Evolutionary conservation across 2,113 vertebrate genomes (phyloP).

Genomic region (Columbina picui): DNA sequence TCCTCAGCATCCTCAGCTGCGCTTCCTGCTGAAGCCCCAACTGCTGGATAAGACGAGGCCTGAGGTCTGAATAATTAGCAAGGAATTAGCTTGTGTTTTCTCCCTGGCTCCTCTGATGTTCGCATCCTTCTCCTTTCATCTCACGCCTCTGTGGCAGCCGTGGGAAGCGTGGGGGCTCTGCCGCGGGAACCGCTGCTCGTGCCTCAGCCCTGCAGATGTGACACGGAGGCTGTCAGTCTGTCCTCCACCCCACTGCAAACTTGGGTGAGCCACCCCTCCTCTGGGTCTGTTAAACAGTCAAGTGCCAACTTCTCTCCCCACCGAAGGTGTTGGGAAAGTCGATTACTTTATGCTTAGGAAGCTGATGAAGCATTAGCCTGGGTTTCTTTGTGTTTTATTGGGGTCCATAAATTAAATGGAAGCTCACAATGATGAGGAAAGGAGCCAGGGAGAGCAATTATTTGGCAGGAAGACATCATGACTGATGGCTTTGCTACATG

Average conservation of each 20-base stretch:
- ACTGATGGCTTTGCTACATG: not conserved
- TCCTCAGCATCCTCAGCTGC: not conserved
- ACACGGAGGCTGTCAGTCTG: accelerated
- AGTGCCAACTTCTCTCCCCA: not conserved
- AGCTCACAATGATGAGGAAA: not conserved
- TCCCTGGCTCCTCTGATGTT: not conserved
- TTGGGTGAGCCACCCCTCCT: not conserved
- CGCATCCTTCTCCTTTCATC: conserved; percentile 39
- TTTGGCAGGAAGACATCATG: not conserved
- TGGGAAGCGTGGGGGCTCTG: not conserved
- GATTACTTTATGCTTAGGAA: not conserved
- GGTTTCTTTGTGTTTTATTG: not conserved
- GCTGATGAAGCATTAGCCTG: not conserved
- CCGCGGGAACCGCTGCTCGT: not conserved
- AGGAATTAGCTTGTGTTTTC: conserved; percentile 23
- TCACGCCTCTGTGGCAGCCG: not conserved
- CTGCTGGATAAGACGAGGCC: not conserved
- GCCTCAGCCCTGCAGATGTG: not conserved
- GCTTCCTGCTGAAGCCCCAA: not conserved
- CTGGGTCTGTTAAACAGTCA: not conserved
- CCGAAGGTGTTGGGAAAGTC: not conserved
- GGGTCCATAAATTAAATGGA: not conserved
- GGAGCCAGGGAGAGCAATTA: conserved; percentile 5
- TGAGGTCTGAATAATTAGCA: conserved; percentile 45
- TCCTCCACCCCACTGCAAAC: not conserved